Evolutionary conservation across 1,140 invertebrate genomes (phyloP), one percentile per base, ranked within the genome.

Genomic region (Drosophila pseudoobscura): DNA sequence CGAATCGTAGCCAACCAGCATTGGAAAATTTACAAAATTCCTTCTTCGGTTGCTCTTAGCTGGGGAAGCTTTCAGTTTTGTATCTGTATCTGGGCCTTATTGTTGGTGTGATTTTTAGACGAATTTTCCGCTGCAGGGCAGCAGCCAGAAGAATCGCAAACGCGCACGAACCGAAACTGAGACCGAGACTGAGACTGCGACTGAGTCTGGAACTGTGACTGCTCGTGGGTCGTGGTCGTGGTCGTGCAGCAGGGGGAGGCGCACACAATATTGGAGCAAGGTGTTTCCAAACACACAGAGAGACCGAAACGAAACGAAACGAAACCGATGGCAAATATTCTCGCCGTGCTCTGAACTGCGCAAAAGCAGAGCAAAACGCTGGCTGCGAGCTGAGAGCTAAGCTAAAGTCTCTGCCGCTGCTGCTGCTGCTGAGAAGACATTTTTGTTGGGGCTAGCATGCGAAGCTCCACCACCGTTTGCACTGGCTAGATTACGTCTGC

Each of bases 231-330:
- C 45, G 69, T 60, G 35, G 54, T 54, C 55, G 50, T 60, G 49
- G 51, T 62, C 57, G 35, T 51, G 58, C 29, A 24, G 22, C 20
- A 47, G 35, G 58, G 47, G 43, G 64, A 31, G 55, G 57, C 58
- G 24, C 31, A 52, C 56, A 75, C 76, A 88, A 88, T 88, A 83
- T 88, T 88, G 78, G 83, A 88, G 83, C 83, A 87, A 87, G 83
- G 83, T 87, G 83, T 87, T 88, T 87, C 83, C 83, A 88, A 82
- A 85, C 69, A 87, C 63, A 82, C 72, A 64, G 52, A 52, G 43
- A 58, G n/a, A 24, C 55, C 6, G 24, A 20, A 45, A 9, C 6
- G 22, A 26, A 45, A 9, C 6, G 22, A 26, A 43, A n/a, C 63
- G 72, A 85, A 85, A 87, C 80, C 77, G 53, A 60, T 63, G 64